phyloP scores from a whole-genome alignment of 2,888 invertebrate genomes.

The Drosophila buzzatii region DNA sequence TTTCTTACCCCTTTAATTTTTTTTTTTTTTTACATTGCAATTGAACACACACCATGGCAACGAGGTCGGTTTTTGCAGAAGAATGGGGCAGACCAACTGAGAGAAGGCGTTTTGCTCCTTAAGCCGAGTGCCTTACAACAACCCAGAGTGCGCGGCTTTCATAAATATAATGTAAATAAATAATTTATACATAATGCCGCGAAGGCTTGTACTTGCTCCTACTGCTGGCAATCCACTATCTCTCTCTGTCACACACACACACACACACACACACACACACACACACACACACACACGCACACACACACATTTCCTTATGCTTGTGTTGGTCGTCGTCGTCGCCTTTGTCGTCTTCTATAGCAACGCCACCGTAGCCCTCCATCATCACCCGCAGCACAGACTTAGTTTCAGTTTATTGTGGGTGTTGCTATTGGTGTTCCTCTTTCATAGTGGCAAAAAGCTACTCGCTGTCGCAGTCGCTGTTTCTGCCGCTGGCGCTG shows the following conservation, averaged over 20 bases:
- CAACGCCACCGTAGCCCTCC: constrained; percentile 49
- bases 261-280: constrained; percentile 40
- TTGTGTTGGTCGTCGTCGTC: constrained; percentile 11
- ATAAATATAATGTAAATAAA: constrained; percentile 79
- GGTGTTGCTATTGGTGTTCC: constrained; percentile 46
- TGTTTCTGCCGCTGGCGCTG: not conserved
- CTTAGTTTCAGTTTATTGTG: constrained; percentile 55
- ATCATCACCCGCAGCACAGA: constrained; percentile 13
- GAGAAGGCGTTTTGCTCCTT: constrained; percentile 1
- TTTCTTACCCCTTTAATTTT: constrained; percentile 42
- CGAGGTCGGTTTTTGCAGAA: constrained; percentile 22
- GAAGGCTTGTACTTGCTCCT: constrained; percentile 19
- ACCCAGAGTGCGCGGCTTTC: constrained; percentile 24
- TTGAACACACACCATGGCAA: constrained; percentile 44
- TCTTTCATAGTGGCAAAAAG: constrained; percentile 25
- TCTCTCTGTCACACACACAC: constrained; percentile 21
- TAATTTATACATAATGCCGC: constrained; percentile 77
- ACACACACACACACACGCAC: constrained; percentile 41
- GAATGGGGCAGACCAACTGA: constrained; percentile 40
- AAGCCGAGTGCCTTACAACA: not conserved
- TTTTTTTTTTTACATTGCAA: constrained; percentile 25
- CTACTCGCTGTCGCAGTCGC: not conserved
- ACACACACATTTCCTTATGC: constrained; percentile 29
- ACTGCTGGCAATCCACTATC: constrained; percentile 23
- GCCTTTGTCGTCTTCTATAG: constrained; percentile 31